These are phyloP conservation scores for Ictalurus furcatus DNA, from an alignment of 2,113 vertebrate genomes.

Conservation along the genomic window DNA sequence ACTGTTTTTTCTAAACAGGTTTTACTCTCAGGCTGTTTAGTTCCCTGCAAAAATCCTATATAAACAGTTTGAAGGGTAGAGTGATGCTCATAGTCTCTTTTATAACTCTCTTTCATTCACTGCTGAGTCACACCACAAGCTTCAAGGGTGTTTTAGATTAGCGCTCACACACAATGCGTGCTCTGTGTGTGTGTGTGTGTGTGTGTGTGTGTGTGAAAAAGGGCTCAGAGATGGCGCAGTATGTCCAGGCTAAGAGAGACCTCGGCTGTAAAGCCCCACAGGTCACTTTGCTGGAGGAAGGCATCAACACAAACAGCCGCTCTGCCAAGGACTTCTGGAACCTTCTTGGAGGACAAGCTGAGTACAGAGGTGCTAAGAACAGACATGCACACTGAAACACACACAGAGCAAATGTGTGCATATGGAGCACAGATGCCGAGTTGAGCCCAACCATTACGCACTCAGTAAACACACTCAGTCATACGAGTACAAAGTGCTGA, in stretches of 20 bases:
- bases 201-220: conserved; percentile 50
- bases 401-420: neutral
- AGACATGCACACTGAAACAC: neutral
- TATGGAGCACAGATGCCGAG: conserved; percentile 26
- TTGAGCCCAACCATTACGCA: conserved; percentile 22
- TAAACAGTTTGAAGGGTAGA: neutral
- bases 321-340: conserved; percentile 79
- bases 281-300: conserved; percentile 77
- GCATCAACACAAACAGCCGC: conserved; percentile 73
- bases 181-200: conserved; percentile 36
- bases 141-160: conserved; percentile 25
- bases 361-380: conserved; percentile 70
- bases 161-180: neutral
- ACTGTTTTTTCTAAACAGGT: neutral
- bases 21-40: neutral
- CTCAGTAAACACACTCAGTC: conserved; percentile 30
- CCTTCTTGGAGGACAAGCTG: conserved; percentile 72
- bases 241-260: conserved; percentile 76
- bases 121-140: conserved; percentile 33
- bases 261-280: conserved; percentile 77
- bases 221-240: conserved; percentile 77
- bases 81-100: neutral
- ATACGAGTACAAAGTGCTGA: neutral
- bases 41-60: neutral
- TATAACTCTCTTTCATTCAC: conserved; percentile 14